Conservation (phyloP, 2,113 vertebrate genomes). For the Cyprinodon variegatus region DNA sequence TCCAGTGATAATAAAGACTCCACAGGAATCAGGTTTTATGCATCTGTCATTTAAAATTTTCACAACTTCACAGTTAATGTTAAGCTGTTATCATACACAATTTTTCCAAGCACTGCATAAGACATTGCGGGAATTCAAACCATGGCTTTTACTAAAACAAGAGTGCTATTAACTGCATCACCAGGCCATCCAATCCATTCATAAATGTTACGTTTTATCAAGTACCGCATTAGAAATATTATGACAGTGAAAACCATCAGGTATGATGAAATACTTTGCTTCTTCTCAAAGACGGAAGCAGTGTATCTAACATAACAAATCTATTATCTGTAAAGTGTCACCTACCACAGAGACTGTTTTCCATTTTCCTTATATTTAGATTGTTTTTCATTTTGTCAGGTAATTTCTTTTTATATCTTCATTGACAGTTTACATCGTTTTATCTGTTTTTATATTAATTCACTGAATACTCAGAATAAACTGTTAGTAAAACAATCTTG, state of each 20-base stretch:
- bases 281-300: neutral
- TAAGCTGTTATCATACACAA: too few species aligned
- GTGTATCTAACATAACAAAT: neutral
- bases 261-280: neutral
- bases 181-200: neutral
- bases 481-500: slow-evolving; percentile 21
- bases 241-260: neutral
- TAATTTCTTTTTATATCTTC: neutral
- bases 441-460: neutral
- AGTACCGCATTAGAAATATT: neutral
- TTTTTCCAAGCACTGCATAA: too few species aligned
- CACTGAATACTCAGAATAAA: neutral
- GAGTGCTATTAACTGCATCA: too few species aligned
- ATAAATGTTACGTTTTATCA: neutral
- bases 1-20: neutral
- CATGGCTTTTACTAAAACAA: too few species aligned
- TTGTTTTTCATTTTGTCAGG: slow-evolving; percentile 8
- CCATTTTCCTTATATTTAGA: neutral
- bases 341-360: neutral
- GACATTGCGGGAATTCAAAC: too few species aligned
- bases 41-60: neutral
- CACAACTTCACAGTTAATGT: neutral
- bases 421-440: slow-evolving; percentile 8
- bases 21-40: neutral
- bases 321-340: slow-evolving; percentile 21